Base-by-base conservation (phyloP, 2,888 invertebrate genomes). In the Xanthorhoe spadicearia region DNA sequence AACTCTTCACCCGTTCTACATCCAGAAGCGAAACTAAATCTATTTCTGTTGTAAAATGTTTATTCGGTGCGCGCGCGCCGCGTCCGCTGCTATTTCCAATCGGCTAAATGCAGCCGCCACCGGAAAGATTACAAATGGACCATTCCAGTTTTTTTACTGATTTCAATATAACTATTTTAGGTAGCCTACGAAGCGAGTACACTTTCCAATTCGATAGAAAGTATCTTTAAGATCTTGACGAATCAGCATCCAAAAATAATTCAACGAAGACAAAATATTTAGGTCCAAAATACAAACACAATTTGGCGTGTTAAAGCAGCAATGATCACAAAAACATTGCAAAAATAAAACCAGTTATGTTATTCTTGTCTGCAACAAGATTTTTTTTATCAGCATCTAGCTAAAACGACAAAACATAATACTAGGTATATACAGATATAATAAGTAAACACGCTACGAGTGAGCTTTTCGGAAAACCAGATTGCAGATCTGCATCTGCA, bases 61-160 rank as follows among this genome's bases (percentile, higher is more conserved):
- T 84, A 83, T 83, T 80, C 77, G 72, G 79, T 77, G 84, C 86
- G 84, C 82, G 77, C 77, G 81, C 83, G 83, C 81, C 73, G 81
- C 83, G 81, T 78, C 81, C 83, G 81, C 76, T 72, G 83, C 87
- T 90, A 90, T 89, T 90, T 88, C 77, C 81, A 84, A 74, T 74
- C 78, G 77, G 78, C 88, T 88, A 88, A 83, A 89, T 86, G 84
- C 87, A 87, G 86, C 84, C 81, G 78, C 85, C 86, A 80, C 86
- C 85, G 87, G 88, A 87, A 88, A 85, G 81, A 81, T 81, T 74
- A 72, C 67, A 79, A 82, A 79, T 77, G 79, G 75, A 75, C 70
- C 78, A 70, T 75, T 72, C 67, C 74, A 74, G 72, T 75, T 75
- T 75, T 77, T 77, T 61, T 35, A 61, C 56, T 52, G 15, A 48